Evolutionary conservation across 2,888 invertebrate genomes (phyloP).

Genomic region (Mimumesa dahlbomi): DNA sequence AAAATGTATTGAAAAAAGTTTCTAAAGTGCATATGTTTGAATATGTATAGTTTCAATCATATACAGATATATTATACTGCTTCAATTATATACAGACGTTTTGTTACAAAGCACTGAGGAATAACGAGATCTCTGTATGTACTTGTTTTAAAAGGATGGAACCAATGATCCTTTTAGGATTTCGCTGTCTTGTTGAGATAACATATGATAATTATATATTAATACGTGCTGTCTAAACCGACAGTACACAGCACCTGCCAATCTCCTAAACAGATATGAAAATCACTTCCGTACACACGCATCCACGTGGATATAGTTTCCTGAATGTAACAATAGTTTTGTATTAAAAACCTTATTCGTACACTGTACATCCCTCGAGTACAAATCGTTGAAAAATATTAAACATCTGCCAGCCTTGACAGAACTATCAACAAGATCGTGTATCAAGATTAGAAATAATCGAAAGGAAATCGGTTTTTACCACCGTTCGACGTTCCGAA

Average conservation of each 20-base stretch:
- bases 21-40: no score
- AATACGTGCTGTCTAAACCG: conserved; percentile 14
- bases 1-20: no score
- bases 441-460: conserved; percentile 40
- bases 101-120: background rate
- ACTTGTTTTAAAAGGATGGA: background rate
- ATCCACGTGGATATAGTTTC: conserved; percentile 43
- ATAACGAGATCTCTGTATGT: background rate
- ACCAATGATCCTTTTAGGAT: background rate
- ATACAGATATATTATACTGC: no score
- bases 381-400: conserved; percentile 33
- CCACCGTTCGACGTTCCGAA: conserved; percentile 76
- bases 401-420: conserved; percentile 72
- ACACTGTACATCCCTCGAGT: conserved; percentile 13
- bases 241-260: conserved; percentile 51
- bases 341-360: conserved; percentile 13
- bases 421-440: conserved; percentile 35
- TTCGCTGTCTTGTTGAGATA: conserved; percentile 3
- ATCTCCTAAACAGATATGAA: conserved; percentile 47
- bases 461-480: conserved; percentile 58
- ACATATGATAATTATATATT: conserved; percentile 30
- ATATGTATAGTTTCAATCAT: no score
- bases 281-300: conserved; percentile 37
- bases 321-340: conserved; percentile 17
- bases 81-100: background rate